Evolutionary conservation across 2,113 vertebrate genomes (phyloP), one percentile per base, ranked within the genome.

Genomic region (Procavia capensis): DNA sequence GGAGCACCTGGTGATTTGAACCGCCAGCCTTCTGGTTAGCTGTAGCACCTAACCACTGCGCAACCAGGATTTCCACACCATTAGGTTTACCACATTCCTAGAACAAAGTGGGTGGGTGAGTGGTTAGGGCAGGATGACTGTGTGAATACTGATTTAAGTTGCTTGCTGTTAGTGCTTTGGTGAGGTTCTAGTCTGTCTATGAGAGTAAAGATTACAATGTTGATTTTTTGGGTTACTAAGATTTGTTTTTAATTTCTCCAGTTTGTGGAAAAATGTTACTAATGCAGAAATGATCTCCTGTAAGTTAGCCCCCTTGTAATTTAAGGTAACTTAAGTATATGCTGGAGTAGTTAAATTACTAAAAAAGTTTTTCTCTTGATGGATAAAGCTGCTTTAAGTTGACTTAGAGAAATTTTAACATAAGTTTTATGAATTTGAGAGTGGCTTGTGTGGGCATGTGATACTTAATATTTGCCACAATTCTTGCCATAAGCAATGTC

Each of bases 171-270:
- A 24, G 41, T 34, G 47, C 19, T 83, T 92, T 92, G 68, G 24
- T n/a, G 27, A 61, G 54, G 14, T 82, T 82, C 68, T 70, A 17
- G 50, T 57, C n/a, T 39, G 14, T 81, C 50, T 7, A 31, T 61
- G 39, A 81, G 36, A 81, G 36, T 59, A 59, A 36, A 57, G 34
- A 25, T 82, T 80, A 16, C n/a, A 72, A 76, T 47, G 45, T 82
- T 45, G 31, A 8, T 83, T 87, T 80, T 74, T 93, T 59, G 27
- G 24, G 24, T 36, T 85, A 54, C 27, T 68, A 47, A 86, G 70
- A 70, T 91, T 76, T 83, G 8, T 90, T 95, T 89, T 88, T 78
- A 70, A 64, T 76, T 88, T 94, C 72, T 94, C 34, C 80, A 76
- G 50, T 41, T 86, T 25, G 22, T 43, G 10, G 41, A 45, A 84